Base-by-base conservation (phyloP, 35 echinoderm and acorn worm species). In the Ptychodera flava region DNA sequence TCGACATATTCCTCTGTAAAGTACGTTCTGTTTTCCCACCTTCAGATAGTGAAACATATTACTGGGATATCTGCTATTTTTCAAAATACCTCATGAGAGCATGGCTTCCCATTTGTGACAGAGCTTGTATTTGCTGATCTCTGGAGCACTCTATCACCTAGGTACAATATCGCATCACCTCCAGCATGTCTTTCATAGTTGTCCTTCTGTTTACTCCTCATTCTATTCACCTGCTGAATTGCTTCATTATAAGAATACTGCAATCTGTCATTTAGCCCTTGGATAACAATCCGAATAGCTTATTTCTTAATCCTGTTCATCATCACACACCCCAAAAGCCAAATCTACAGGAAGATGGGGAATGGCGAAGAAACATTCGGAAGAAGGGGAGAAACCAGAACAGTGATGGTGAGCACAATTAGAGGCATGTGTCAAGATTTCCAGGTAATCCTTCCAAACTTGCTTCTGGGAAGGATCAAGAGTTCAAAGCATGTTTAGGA, bases 91-190 rank as follows among this genome's bases (percentile, higher is more conserved):
- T n/a, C n/a, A n/a, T n/a, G n/a, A n/a, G n/a, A n/a, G n/a, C n/a
- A n/a, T n/a, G n/a, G n/a, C n/a, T n/a, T n/a, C n/a, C n/a, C n/a
- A n/a, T n/a, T n/a, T n/a, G n/a, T n/a, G n/a, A n/a, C n/a, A n/a
- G n/a, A n/a, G n/a, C n/a, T n/a, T n/a, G n/a, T n/a, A n/a, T n/a
- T n/a, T n/a, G n/a, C n/a, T n/a, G n/a, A n/a, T n/a, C n/a, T n/a
- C n/a, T n/a, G n/a, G n/a, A 95, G 36, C 16, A 95, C 93, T 30
- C 87, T 34, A 32, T 92, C 86, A 0, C 84, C 87, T 52, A 31
- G 33, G 28, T 53, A 28, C 22, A 95, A 36, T 1, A 30, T 52
- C 16, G 30, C n/a, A 16, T 89, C n/a, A n/a, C n/a, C 37, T 78
- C 34, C 32, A 22, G 87, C 52, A 15, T 36, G 38, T 33, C 27